phyloP scores from a whole-genome alignment of 2,113 vertebrate species.

The Scomber colias region DNA sequence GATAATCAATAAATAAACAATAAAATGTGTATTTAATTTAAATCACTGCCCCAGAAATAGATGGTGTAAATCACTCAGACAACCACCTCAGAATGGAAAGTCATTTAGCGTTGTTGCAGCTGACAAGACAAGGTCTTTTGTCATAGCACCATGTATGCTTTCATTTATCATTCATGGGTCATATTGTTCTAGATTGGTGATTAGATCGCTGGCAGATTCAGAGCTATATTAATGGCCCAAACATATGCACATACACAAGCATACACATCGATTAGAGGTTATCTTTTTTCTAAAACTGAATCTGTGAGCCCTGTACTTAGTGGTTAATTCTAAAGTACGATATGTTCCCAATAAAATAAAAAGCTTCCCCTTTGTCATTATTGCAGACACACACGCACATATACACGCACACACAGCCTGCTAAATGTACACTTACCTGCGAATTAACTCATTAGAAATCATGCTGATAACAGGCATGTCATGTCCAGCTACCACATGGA shows the following conservation, averaged over 20 bases:
- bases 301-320: not conserved
- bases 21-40: conserved; percentile 24
- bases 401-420: not conserved
- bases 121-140: conserved; percentile 45
- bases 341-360: conserved; percentile 2
- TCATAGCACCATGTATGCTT: conserved; percentile 43
- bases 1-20: conserved; percentile 29
- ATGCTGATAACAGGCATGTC: conserved; percentile 57
- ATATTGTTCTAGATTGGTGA: conserved; percentile 54
- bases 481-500: conserved; percentile 52
- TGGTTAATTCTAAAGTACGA: conserved; percentile 17
- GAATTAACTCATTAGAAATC: conserved; percentile 68
- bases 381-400: conserved; percentile 15
- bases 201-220: conserved; percentile 50
- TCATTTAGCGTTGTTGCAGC: conserved; percentile 41
- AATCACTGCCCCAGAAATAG: conserved; percentile 12
- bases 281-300: not conserved
- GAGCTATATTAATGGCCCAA: conserved; percentile 30
- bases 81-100: conserved; percentile 22
- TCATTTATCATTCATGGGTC: conserved; percentile 68
- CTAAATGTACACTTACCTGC: conserved; percentile 54
- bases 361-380: conserved; percentile 30
- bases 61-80: conserved; percentile 34
- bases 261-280: conserved; percentile 26
- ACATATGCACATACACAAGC: conserved; percentile 33